Percentiles rank a stretch among this genome's conserved stretches.
phyloP scores from a whole-genome alignment of 1,140 invertebrate genomes.

The Musca vetustissima region DNA sequence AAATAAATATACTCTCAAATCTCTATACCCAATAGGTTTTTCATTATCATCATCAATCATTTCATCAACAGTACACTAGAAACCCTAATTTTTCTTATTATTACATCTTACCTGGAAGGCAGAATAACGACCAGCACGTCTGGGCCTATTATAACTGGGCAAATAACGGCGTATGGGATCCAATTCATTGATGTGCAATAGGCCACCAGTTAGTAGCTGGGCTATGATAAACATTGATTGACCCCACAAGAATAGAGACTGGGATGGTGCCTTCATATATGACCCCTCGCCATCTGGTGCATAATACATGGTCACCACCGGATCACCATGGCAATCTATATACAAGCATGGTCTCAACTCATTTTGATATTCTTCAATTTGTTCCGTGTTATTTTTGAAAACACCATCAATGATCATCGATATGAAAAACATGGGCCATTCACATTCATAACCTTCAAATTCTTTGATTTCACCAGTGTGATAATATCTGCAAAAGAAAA shows the following conservation, averaged over 20 bases:
- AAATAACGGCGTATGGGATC: conserved; percentile 94
- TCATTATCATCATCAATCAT: too few species aligned
- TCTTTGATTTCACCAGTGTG: conserved; percentile 73
- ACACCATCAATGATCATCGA: conserved; percentile 96
- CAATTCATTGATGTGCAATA: conserved; percentile 92
- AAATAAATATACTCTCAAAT: not conserved
- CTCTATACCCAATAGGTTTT: too few species aligned
- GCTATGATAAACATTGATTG: conserved; percentile 94
- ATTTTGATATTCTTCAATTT: conserved; percentile 89
- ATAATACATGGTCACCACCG: conserved; percentile 83
- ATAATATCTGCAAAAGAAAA: conserved; percentile 58
- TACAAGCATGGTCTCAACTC: conserved; percentile 76
- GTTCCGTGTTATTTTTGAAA: conserved; percentile 84
- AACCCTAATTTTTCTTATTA: not conserved
- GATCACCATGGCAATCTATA: conserved; percentile 81
- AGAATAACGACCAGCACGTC: conserved; percentile 88
- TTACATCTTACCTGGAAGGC: conserved; percentile 83
- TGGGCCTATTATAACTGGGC: conserved; percentile 91
- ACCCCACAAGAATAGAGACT: conserved; percentile 76
- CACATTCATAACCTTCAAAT: conserved; percentile 95
- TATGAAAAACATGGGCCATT: conserved; percentile 96
- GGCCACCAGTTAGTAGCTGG: conserved; percentile 82
- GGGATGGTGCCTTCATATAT: conserved; percentile 49
- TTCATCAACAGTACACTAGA: not conserved
- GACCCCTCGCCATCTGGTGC: conserved; percentile 73